Evolutionary conservation across 2,888 invertebrate species (phyloP), one percentile per base, ranked within the genome.

Genomic region (Sinopyrophorus schimmeli): DNA sequence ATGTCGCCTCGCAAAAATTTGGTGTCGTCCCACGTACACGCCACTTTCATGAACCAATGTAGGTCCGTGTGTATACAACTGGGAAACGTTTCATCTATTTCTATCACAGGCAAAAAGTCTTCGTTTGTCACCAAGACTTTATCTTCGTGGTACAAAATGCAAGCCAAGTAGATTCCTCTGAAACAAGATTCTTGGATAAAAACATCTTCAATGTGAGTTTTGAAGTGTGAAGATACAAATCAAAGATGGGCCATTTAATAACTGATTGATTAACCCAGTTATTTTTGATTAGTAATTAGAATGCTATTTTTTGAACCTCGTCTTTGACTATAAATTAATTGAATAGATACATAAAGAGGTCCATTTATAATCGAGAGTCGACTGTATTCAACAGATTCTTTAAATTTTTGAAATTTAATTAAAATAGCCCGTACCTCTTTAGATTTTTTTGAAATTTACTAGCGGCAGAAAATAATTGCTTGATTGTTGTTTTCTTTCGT

Each of bases 1-100:
- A 97, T 92, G 67, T 96, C 95, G 14, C 89, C 84, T n/a, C 90
- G 82, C 1, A 97, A 76, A 2, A 87, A 82, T 67, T 94, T 95
- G 4, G 94, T 92, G 68, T 97, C 95, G 63, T 96, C 94, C 98
- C 98, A 98, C 0, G 92, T 89, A 70, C 95, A 93, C 0, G 96
- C 90, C 21, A 97, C 63, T 82, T 95, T 96, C 89, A 98, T 93
- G 14, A 98, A 80, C 98, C 98, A 99, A 71, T 97, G 92, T 73
- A 95, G 92, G 74, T 98, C 98, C 51, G 84, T 86, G 71, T 94
- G 87, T 54, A 96, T 84, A 58, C 91, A 89, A 63, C 89, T 89
- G 28, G 94, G 92, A 72, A 92, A 95, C 18, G 91, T 91, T 74
- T 97, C 97, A 71, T 97, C 97, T 35, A 98, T 91, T 77, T 97